A percentile compares a stretch with the other conserved stretches of the same genome.
Conservation (phyloP, 2,113 vertebrate genomes). For the Sphyrna mokarran region DNA sequence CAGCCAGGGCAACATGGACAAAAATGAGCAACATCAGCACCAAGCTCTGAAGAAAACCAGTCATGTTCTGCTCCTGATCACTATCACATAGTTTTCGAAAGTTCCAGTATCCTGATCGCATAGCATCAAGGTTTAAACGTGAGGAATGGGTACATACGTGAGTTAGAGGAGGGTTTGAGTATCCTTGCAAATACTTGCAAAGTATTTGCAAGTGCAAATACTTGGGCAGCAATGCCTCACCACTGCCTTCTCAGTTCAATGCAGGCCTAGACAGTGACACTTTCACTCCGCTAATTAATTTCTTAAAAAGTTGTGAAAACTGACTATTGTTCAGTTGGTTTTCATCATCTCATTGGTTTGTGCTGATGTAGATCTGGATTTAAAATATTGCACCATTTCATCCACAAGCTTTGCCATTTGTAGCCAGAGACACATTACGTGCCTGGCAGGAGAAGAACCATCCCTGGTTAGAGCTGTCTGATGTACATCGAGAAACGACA, state of each 20-base stretch:
- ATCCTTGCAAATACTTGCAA: background rate
- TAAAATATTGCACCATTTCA: background rate
- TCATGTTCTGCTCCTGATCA: background rate
- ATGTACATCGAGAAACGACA: conserved; percentile 91
- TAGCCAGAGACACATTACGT: conserved; percentile 80
- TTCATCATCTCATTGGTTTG: background rate
- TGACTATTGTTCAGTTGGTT: background rate
- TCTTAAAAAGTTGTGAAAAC: background rate
- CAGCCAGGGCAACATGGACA: background rate
- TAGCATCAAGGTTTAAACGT: background rate
- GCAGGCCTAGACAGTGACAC: no score
- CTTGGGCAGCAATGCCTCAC: no score
- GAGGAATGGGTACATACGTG: background rate
- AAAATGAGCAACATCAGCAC: background rate
- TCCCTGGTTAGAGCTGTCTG: conserved; percentile 93
- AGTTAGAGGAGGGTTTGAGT: background rate
- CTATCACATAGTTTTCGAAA: background rate
- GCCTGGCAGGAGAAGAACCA: conserved; percentile 99
- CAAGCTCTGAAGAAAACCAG: background rate
- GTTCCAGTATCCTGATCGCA: background rate
- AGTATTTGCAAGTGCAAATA: background rate
- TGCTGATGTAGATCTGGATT: background rate
- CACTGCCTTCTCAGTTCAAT: no score
- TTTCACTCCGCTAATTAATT: background rate
- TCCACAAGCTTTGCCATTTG: conserved; percentile 74